Evolutionary conservation across 2,113 vertebrate species (phyloP).

Genomic region (Tiliqua scincoides): DNA sequence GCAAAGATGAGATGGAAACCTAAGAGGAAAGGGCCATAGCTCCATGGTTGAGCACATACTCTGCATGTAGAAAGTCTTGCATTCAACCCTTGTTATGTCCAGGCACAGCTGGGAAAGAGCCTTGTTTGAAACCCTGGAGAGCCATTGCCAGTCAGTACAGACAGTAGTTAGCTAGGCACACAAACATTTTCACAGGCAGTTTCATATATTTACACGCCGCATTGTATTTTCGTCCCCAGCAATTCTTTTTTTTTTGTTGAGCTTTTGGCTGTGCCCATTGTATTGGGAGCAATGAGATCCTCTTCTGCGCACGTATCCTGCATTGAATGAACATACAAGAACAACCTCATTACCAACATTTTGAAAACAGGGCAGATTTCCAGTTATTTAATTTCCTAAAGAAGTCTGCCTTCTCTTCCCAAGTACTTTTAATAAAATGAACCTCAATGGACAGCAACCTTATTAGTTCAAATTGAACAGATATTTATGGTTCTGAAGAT

Average conservation of each 20-base stretch:
- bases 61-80: too few species aligned
- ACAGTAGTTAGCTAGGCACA: too few species aligned
- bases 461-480: neutral
- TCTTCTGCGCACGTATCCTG: constrained; percentile 3
- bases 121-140: too few species aligned
- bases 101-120: too few species aligned
- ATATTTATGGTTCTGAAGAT: constrained; percentile 4
- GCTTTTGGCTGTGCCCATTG: constrained; percentile 5
- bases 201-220: neutral
- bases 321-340: constrained; percentile 15
- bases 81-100: too few species aligned
- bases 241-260: neutral
- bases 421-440: neutral
- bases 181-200: too few species aligned
- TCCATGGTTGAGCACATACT: too few species aligned
- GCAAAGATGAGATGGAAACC: neutral
- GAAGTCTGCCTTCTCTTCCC: neutral
- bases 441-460: neutral
- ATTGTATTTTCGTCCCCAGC: neutral
- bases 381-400: neutral
- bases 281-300: neutral
- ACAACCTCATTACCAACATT: constrained; percentile 6
- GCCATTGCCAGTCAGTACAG: too few species aligned
- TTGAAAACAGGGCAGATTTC: neutral
- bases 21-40: too few species aligned